Evolutionary conservation across 2,797 vertebrate genomes (phyloP).

Genomic region (Balearica regulorum): DNA sequence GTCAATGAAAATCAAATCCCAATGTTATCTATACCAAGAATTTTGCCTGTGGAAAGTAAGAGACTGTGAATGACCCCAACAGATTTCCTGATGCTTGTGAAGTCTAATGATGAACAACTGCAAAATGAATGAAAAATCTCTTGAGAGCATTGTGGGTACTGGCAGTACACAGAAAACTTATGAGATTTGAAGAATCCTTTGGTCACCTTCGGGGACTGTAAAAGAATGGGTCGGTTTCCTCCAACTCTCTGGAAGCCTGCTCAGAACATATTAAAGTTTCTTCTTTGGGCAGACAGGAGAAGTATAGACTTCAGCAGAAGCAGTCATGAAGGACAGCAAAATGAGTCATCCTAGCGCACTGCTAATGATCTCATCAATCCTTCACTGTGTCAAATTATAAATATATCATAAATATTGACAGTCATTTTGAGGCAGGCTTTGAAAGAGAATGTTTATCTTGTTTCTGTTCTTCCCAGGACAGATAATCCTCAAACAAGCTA

Average conservation of each 20-base stretch:
- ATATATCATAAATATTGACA: not conserved
- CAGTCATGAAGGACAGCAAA: not conserved
- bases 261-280: not conserved
- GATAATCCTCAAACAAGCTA: not conserved
- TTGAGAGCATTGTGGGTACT: not conserved
- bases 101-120: not conserved
- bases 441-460: not conserved
- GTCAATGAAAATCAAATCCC: not conserved
- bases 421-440: not conserved
- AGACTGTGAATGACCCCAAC: not conserved
- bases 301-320: not conserved
- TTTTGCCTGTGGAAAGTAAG: not conserved
- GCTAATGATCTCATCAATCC: conserved; percentile 7
- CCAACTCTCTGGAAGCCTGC: not conserved
- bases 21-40: not conserved
- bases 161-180: not conserved
- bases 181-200: not conserved
- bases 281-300: not conserved
- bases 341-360: conserved; percentile 13
- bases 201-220: not conserved
- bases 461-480: not conserved
- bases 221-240: not conserved
- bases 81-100: not conserved
- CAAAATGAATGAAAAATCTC: not conserved
- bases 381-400: not conserved